Evolutionary conservation across 2,113 vertebrate genomes (phyloP).

Genomic region (Heloderma charlesbogerti): DNA sequence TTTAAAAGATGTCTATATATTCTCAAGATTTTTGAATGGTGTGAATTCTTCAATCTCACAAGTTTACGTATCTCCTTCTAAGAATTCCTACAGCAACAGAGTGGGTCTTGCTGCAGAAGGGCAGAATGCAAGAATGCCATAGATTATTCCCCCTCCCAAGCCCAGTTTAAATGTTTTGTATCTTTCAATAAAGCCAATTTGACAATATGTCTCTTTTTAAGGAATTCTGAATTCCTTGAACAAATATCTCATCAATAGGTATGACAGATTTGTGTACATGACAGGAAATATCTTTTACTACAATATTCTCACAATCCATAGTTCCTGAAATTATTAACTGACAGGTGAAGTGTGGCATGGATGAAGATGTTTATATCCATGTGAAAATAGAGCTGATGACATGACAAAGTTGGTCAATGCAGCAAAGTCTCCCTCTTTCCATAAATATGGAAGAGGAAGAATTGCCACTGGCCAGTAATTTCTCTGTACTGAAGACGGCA

Average conservation of each 20-base stretch:
- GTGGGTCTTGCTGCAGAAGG: neutral
- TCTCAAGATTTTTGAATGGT: no score
- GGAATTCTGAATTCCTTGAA: neutral
- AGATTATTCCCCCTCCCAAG: no score
- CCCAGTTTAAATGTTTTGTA: neutral
- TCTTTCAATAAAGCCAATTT: neutral
- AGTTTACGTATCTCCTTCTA: neutral
- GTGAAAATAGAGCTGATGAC: neutral
- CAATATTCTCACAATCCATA: slow-evolving; percentile 6
- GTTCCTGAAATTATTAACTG: neutral
- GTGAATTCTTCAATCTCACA: no score
- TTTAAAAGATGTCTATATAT: neutral
- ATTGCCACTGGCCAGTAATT: slow-evolving; percentile 43
- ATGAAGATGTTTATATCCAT: neutral
- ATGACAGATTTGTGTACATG: neutral
- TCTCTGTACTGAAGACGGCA: slow-evolving; percentile 55
- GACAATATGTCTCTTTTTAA: neutral
- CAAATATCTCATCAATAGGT: neutral
- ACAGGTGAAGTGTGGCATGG: neutral
- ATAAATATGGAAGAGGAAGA: slow-evolving; percentile 39
- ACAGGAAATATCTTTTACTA: slow-evolving; percentile 37
- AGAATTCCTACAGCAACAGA: neutral
- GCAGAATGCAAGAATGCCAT: neutral
- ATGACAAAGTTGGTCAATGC: slow-evolving; percentile 20
- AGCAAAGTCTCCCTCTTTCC: neutral